These are phyloP conservation scores for Meriones psammophilus DNA, from an alignment of 2,797 vertebrate genomes.

Conservation along the genomic window DNA sequence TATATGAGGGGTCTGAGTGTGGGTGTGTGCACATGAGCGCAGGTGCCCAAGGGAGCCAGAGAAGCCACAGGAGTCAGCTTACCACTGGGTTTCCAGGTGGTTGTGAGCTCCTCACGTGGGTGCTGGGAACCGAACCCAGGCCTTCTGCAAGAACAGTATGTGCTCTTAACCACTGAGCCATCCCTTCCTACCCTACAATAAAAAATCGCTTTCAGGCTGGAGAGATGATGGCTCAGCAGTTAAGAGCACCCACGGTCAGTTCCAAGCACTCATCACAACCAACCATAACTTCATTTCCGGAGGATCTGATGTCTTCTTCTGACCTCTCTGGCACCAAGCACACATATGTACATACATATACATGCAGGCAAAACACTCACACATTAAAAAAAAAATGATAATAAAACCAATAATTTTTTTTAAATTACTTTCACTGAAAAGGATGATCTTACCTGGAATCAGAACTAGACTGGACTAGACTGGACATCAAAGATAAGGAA, in stretches of 20 bases:
- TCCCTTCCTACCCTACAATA: not conserved
- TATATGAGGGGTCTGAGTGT: not conserved
- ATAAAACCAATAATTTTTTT: not conserved
- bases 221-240: not conserved
- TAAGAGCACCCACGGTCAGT: not conserved
- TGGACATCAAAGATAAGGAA: not conserved
- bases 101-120: not conserved
- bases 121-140: not conserved
- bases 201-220: not conserved
- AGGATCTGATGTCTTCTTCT: not conserved
- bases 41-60: not conserved
- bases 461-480: not conserved
- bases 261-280: not conserved
- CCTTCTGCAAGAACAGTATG: not conserved
- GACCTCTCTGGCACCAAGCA: not conserved
- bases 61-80: not conserved
- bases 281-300: not conserved
- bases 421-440: conserved; percentile 35
- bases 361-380: not conserved
- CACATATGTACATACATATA: not conserved
- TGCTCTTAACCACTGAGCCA: not conserved
- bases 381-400: not conserved
- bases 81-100: too few relatives aligned
- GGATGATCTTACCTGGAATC: not conserved
- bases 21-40: not conserved